Conservation (phyloP, 1,140 invertebrate species). For the Drosophila busckii region DNA sequence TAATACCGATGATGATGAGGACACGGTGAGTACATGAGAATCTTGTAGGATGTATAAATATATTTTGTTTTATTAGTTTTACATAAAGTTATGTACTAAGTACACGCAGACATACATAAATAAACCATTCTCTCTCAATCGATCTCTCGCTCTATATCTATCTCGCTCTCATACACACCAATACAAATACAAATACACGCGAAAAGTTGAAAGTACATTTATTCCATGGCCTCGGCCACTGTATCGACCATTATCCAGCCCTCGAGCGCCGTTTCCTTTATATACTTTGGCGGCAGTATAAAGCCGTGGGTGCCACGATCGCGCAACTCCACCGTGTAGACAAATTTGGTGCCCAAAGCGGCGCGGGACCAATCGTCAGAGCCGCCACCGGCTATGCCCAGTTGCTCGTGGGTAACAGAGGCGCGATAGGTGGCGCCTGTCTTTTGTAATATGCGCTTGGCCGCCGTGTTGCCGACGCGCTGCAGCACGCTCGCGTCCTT, state of each 20-base stretch:
- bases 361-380: conserved; percentile 95
- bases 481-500: conserved; percentile 85
- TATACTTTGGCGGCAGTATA: conserved; percentile 88
- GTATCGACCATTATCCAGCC: conserved; percentile 88
- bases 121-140: conserved; percentile 14
- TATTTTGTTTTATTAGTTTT: conserved; percentile 7
- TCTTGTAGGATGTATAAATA: conserved; percentile 14
- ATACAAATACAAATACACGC: not conserved
- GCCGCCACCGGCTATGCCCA: conserved; percentile 89
- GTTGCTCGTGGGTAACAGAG: conserved; percentile 77
- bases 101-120: conserved; percentile 31
- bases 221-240: conserved; percentile 81
- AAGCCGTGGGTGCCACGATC: conserved; percentile 94
- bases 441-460: conserved; percentile 51
- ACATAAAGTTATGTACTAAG: conserved; percentile 36
- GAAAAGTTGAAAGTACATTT: not conserved
- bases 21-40: conserved; percentile 64
- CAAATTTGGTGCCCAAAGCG: conserved; percentile 88
- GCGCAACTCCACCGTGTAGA: conserved; percentile 92
- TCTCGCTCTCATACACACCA: conserved; percentile 1
- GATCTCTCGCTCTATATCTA: not conserved
- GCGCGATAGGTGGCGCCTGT: conserved; percentile 52
- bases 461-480: conserved; percentile 84
- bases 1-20: conserved; percentile 70
- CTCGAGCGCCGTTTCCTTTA: conserved; percentile 89